phyloP scores from a whole-genome alignment of 2,797 vertebrate species.

The Danio jaintianensis region DNA sequence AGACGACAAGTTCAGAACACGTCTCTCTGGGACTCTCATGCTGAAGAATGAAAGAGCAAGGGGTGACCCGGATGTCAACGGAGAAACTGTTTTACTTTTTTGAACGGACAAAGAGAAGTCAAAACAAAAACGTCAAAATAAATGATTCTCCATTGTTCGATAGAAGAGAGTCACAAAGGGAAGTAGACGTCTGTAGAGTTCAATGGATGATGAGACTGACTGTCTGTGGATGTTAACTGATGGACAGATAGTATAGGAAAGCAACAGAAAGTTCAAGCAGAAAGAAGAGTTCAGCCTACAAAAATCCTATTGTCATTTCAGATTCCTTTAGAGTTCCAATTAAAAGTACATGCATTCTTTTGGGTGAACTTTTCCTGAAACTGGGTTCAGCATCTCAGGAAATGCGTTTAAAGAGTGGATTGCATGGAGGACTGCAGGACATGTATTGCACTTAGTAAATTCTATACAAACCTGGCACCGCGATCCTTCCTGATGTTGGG shows the following conservation, averaged over 20 bases:
- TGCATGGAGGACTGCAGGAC: background rate
- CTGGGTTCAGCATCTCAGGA: background rate
- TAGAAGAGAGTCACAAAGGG: slow-evolving; percentile 41
- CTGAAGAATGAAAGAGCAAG: slow-evolving; percentile 37
- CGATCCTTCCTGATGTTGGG: slow-evolving; percentile 81
- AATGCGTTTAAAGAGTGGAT: background rate
- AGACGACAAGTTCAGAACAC: slow-evolving; percentile 40
- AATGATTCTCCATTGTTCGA: slow-evolving; percentile 43
- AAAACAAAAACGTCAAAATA: slow-evolving; percentile 33
- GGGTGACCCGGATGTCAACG: slow-evolving; percentile 31
- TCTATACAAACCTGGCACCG: slow-evolving; percentile 82
- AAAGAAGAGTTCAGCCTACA: background rate
- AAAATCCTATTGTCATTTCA: background rate
- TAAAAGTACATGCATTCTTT: background rate
- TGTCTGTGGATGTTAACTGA: background rate
- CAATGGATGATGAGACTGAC: slow-evolving; percentile 24
- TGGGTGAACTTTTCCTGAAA: background rate
- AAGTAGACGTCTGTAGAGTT: slow-evolving; percentile 27
- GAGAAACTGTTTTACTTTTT: slow-evolving; percentile 37
- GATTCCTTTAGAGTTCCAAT: background rate
- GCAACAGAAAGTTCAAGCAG: background rate
- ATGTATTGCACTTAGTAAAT: slow-evolving; percentile 51
- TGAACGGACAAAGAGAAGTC: slow-evolving; percentile 32
- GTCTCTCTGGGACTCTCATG: slow-evolving; percentile 55
- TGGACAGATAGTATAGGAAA: background rate